A percentile compares a stretch with the other conserved stretches of the same genome.
phyloP scores from a whole-genome alignment of 2,888 invertebrate species.

The Eurois occulta region DNA sequence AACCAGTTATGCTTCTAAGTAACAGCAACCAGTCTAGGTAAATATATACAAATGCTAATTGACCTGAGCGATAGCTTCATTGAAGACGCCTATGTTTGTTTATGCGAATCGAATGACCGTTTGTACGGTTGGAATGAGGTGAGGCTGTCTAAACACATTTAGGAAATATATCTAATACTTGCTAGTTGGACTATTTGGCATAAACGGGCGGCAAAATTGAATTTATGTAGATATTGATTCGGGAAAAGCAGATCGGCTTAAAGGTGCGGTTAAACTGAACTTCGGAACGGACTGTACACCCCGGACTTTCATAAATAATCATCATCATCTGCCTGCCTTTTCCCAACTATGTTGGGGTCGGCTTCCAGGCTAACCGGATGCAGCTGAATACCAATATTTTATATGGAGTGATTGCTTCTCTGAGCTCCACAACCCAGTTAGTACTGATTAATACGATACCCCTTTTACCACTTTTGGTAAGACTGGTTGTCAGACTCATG shows the following conservation, averaged over 20 bases:
- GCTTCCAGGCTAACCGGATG: too few relatives aligned
- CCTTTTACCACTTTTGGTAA: too few relatives aligned
- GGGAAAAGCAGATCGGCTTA: not conserved
- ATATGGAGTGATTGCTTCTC: too few relatives aligned
- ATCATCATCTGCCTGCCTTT: too few relatives aligned
- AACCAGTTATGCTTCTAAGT: not conserved
- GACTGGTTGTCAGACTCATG: too few relatives aligned
- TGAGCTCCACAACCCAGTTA: too few relatives aligned
- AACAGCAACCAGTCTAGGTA: not conserved
- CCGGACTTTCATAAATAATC: too few relatives aligned
- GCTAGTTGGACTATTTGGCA: not conserved
- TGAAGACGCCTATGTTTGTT: slow-evolving; percentile 38
- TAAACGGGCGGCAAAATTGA: not conserved
- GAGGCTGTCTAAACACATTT: slow-evolving; percentile 25
- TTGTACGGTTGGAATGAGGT: slow-evolving; percentile 13
- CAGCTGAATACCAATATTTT: too few relatives aligned
- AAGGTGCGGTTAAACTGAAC: not conserved
- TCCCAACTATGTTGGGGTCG: too few relatives aligned
- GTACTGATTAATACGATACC: too few relatives aligned
- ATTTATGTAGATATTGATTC: not conserved
- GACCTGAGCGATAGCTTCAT: slow-evolving; percentile 41
- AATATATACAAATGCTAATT: slow-evolving; percentile 40
- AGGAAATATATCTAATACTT: not conserved
- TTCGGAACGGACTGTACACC: not conserved
- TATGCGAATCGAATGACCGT: slow-evolving; percentile 47